Evolutionary conservation across 2,113 vertebrate genomes (phyloP), one percentile per base, ranked within the genome.

Genomic region (Cryptomyrus ogoouensis): DNA sequence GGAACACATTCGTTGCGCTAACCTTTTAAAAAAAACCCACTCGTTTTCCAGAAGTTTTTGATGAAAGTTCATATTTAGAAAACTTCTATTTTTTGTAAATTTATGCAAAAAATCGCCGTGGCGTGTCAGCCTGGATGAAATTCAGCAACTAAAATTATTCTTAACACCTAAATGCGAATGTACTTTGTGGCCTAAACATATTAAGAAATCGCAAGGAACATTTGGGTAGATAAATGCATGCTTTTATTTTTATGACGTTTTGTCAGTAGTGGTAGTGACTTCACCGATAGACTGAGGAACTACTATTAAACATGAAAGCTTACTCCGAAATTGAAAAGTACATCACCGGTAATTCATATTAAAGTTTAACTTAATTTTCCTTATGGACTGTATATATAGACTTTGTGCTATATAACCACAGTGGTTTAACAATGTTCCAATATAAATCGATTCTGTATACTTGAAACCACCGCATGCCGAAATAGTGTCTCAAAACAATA

Each of bases 11-110:
- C 74, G 31, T 88, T 90, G 92, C 85, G 86, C 90, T 94, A 93
- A 95, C 93, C 94, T 95, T 95, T 95, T 95, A 74, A 84, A 90
- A 93, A 88, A 91, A 88, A 88, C 90, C 88, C 50, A 9, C 90
- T 92, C 91, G 92, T 91, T 93, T 93, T 87, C 39, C 39, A 47
- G 66, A 88, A 90, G 91, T 91, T 92, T 92, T 88, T 50, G 49
- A 15, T 88, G 66, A 89, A 50, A 88, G 35, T 91, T 91, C 89
- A 91, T 50, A 91, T 56, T 89, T 42, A 90, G 89, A 88, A 92
- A 90, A 89, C n/a, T 12, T 74, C 27, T 66, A 3, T 70, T 31
- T 27, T 70, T 70, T 70, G 90, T 91, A 84, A 88, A 84, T 84
- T 47, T 47, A 84, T 84, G 44, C 83, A 84, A 46, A 47, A 83